Conservation (phyloP, 2,113 vertebrate genomes). For the Paramisgurnus dabryanus region DNA sequence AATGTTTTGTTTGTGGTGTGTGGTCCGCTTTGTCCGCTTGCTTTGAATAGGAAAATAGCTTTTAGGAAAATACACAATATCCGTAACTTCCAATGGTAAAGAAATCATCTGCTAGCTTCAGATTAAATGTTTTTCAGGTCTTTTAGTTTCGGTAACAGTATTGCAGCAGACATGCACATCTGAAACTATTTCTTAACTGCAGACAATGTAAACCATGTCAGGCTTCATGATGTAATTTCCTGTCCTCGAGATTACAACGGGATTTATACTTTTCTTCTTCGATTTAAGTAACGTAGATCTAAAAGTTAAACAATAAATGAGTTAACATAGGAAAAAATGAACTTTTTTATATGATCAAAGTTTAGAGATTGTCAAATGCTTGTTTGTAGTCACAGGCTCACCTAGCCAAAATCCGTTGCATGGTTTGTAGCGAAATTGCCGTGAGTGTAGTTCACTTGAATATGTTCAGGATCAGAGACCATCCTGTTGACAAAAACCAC, state of each 20-base stretch:
- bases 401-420: too few relatives aligned
- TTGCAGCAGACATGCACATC: conserved; percentile 17
- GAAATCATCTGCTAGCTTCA: background rate
- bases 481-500: background rate
- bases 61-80: background rate
- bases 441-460: background rate
- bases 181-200: conserved; percentile 43
- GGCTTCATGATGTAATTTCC: conserved; percentile 5
- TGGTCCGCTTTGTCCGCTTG: background rate
- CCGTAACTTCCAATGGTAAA: conserved; percentile 18
- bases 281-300: background rate
- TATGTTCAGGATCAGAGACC: background rate
- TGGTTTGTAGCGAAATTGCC: background rate
- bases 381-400: background rate
- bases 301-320: background rate
- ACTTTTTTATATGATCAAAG: background rate
- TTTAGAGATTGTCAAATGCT: background rate
- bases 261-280: background rate
- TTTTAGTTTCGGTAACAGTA: conserved; percentile 7
- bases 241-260: conserved; percentile 5
- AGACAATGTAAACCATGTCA: conserved; percentile 1
- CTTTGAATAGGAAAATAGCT: background rate
- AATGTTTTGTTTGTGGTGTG: background rate
- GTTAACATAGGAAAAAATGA: too few relatives aligned
- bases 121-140: conserved; percentile 15